A percentile compares a stretch with the other conserved stretches of the same genome.
These are phyloP conservation scores for Pseudorhiza aurosa DNA, from an alignment of 30 jellyfish, hydroid and myxozoan species.

Conservation along the genomic window DNA sequence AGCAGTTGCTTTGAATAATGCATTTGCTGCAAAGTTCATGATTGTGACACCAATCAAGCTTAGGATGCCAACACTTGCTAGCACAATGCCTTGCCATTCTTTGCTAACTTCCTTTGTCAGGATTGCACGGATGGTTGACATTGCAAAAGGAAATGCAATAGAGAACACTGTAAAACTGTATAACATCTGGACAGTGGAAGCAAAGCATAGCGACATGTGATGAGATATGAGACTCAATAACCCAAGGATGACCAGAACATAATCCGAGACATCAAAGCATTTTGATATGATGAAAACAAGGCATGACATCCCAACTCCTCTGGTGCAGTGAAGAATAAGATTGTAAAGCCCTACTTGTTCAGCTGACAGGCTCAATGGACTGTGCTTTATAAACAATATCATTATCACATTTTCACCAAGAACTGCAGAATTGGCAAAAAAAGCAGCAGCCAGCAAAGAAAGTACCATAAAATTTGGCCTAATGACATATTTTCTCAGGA, in stretches of 20 bases:
- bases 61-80: constrained; percentile 43
- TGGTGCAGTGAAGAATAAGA: constrained; percentile 17
- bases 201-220: constrained; percentile 35
- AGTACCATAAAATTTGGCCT: neutral
- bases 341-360: constrained; percentile 46
- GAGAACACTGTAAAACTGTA: constrained; percentile 24
- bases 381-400: constrained; percentile 36
- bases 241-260: constrained; percentile 29
- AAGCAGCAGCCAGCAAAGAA: constrained; percentile 36
- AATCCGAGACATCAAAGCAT: constrained; percentile 35
- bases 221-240: constrained; percentile 37
- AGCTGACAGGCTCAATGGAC: constrained; percentile 52
- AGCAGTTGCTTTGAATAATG: constrained; percentile 49
- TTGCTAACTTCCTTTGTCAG: constrained; percentile 46
- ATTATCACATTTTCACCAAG: constrained; percentile 58
- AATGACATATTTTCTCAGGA: constrained; percentile 5
- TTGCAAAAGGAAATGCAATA: constrained; percentile 56
- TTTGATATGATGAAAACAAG: constrained; percentile 32
- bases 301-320: constrained; percentile 48
- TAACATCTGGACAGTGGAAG: neutral
- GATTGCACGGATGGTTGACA: constrained; percentile 48
- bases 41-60: constrained; percentile 41
- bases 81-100: constrained; percentile 57
- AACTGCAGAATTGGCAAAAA: constrained; percentile 44
- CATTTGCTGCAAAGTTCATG: constrained; percentile 49